Evolutionary conservation across 2,797 vertebrate genomes (phyloP).

Genomic region (Melanotaenia pygmaea): DNA sequence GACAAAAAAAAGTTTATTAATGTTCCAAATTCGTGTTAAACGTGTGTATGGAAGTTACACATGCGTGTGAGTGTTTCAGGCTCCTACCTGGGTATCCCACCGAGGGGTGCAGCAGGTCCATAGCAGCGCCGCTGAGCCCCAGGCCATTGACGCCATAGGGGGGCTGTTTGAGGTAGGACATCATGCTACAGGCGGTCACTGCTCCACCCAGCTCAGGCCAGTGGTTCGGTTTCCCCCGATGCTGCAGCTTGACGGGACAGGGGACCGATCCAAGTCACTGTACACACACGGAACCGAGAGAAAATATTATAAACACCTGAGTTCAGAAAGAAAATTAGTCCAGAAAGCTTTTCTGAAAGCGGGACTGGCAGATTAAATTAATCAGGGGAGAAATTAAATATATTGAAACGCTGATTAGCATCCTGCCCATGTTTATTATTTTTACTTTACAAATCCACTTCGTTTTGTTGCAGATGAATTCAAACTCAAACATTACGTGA

Average conservation of each 20-base stretch:
- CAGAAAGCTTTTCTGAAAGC: neutral
- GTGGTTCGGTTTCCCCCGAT: constrained; percentile 83
- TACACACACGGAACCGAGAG: constrained; percentile 2
- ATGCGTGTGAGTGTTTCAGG: neutral
- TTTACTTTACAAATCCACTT: neutral
- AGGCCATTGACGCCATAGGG: constrained; percentile 96
- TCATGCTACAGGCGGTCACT: constrained; percentile 94
- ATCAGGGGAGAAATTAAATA: too few species aligned
- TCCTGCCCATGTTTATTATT: too few species aligned
- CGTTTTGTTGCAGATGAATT: neutral
- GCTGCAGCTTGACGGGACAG: constrained; percentile 85
- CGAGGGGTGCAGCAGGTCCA: constrained; percentile 95
- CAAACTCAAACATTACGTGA: neutral
- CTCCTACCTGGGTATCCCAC: constrained; percentile 93
- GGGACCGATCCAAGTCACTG: constrained; percentile 70
- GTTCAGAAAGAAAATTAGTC: too few species aligned
- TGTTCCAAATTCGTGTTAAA: neutral
- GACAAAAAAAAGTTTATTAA: neutral
- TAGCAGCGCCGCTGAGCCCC: constrained; percentile 91
- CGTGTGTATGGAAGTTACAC: neutral
- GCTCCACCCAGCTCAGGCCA: constrained; percentile 87
- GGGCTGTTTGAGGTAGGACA: constrained; percentile 99
- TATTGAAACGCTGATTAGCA: too few species aligned
- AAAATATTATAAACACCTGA: neutral
- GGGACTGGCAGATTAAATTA: neutral